Evolutionary conservation across 2,797 vertebrate genomes (phyloP), one percentile per base, ranked within the genome.

Genomic region (Philypnodon macrostomus): DNA sequence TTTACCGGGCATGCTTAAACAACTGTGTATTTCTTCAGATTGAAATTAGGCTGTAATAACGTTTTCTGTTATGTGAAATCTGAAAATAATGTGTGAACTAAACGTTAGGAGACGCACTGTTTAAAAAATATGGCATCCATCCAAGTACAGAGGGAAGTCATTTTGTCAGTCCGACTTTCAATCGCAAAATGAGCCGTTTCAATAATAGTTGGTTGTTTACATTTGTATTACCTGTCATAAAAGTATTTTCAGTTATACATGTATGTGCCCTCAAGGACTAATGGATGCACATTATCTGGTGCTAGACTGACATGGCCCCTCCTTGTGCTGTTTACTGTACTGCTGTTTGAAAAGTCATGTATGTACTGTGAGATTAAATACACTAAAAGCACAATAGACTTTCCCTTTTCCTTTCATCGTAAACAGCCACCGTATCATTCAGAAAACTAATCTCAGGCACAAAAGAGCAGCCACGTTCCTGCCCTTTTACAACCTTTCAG

Each of bases 401-500:
- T 4, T 13, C 35, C 40, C 40, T 64, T 12, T 5, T 61, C 26
- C 67, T 63, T 21, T 67, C 2, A 0, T 27, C 9, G 23, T 29
- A 12, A 32, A 18, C 48, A 31, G 9, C 23, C 12, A 11, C 10
- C 7, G 31, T 58, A 27, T 1, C 1, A 4, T 1, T 49, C 12
- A 33, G 18, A 53, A 15, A 47, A 69, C 37, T 34, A 57, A 35
- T 45, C 53, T 37, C 12, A 2, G 2, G 2, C 35, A 73, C 64
- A 70, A 70, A 76, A 53, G 57, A 54, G 2, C 26, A 30, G 30
- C n/a, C 39, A 46, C 4, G 9, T 33, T 49, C 70, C 35, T 80
- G 72, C 74, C 83, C 80, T 84, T 87, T 81, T 70, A 63, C 61
- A 79, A 83, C 78, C 79, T 85, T 84, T 80, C 63, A 60, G 63